These are phyloP conservation scores for Brassicogethes aeneus DNA, from an alignment of 2,888 invertebrate genomes.

Conservation along the genomic window DNA sequence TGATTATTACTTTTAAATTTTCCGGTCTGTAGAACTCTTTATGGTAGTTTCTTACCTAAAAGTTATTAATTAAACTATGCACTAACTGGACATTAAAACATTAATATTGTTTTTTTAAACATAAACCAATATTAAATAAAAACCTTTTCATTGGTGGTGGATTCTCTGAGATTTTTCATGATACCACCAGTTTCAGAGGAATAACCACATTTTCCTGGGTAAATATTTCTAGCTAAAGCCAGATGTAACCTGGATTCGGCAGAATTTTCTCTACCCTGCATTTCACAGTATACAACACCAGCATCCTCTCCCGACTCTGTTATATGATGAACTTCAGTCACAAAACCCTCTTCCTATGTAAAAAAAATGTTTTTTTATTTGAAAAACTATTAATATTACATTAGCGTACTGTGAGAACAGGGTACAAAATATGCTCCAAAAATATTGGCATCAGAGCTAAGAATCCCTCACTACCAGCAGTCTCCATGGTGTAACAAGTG, in stretches of 20 bases:
- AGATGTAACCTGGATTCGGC: conserved; percentile 62
- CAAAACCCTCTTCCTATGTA: conserved; percentile 63
- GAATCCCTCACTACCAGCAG: conserved; percentile 82
- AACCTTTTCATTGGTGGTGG: conserved; percentile 74
- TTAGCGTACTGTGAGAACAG: conserved; percentile 57
- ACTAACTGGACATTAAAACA: neutral
- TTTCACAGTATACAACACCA: conserved; percentile 94
- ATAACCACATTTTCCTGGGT: conserved; percentile 76
- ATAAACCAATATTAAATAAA: conserved; percentile 3
- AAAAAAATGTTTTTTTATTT: too few relatives aligned
- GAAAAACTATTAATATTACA: too few relatives aligned
- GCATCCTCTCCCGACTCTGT: conserved; percentile 82
- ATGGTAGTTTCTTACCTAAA: conserved; percentile 69
- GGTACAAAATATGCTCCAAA: conserved; percentile 81
- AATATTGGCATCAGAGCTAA: conserved; percentile 83
- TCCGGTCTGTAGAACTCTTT: conserved; percentile 81
- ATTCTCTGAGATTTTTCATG: conserved; percentile 72
- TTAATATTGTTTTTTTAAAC: conserved; percentile 2
- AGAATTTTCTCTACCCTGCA: conserved; percentile 80
- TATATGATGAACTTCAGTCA: conserved; percentile 88
- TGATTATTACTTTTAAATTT: conserved; percentile 76
- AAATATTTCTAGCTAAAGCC: conserved; percentile 59
- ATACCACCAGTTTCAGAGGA: conserved; percentile 79
- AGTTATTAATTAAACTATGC: conserved; percentile 16
- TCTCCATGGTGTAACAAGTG: conserved; percentile 83